Evolutionary conservation across 2,797 vertebrate species (phyloP), one percentile per base, ranked within the genome.

Genomic region (Potorous gilbertii): DNA sequence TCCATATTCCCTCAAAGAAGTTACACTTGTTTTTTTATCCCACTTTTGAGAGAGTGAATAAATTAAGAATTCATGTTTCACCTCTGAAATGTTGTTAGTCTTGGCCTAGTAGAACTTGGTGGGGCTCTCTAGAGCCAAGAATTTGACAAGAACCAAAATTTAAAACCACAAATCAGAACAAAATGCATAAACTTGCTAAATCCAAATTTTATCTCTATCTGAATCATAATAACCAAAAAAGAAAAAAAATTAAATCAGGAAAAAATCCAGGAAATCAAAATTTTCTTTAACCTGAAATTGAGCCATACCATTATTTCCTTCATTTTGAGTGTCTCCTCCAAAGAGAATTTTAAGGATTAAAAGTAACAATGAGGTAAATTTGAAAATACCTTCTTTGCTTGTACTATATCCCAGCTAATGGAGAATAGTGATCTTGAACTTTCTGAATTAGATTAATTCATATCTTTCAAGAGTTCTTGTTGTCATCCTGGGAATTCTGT

Each of bases 391-490:
- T 0, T 55, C 40, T 56, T 94, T 93, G 46, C 21, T 93, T 54
- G 4, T 12, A 0, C 90, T 28, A 96, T 92, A 96, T 55, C 92
- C 40, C 52, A 50, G 87, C 3, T 94, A 29, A 34, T 34, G 55
- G 57, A 91, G 46, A 81, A 50, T 28, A 24, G 40, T 87, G 12
- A 91, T 95, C 54, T 52, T 62, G 55, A 93, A 87, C 66, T 94
- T 94, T 95, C 21, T 55, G 31, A 95, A 95, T 89, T 91, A n/a
- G 18, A 54, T 94, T 5, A 81, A 50, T 96, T 94, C 55, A 54
- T 94, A 89, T 92, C 91, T 92, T 91, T 66, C 6, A 97, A 59
- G 54, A 91, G 29, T 95, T 96, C 56, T 94, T 90, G 14, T 94
- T 94, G 12, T 94, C 57, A 91, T 46, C 40, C 90, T 92, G 52